phyloP scores from a whole-genome alignment of 2,113 vertebrate genomes.

The Ornithorhynchus anatinus region DNA sequence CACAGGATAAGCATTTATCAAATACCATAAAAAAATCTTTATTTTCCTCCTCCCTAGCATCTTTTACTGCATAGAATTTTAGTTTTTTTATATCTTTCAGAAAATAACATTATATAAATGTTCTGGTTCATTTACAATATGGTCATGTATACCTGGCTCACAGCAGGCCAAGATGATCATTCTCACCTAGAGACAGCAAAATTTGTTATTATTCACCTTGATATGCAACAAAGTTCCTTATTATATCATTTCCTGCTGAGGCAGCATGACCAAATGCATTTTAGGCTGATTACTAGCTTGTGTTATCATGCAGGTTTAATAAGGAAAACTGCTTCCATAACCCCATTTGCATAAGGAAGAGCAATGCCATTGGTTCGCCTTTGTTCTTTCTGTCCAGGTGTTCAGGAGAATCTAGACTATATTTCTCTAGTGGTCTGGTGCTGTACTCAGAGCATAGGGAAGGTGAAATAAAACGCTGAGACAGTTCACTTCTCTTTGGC shows the following conservation, averaged over 20 bases:
- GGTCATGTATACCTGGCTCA: constrained; percentile 6
- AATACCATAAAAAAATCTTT: not conserved
- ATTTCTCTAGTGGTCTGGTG: no score
- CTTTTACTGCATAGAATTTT: no score
- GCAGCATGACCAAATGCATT: constrained; percentile 3
- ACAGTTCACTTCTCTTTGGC: no score
- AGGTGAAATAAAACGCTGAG: no score
- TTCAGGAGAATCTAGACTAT: no score
- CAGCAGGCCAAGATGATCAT: constrained; percentile 20
- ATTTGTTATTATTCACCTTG: not conserved
- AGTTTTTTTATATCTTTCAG: not conserved
- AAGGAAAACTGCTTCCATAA: not conserved
- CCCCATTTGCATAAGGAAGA: not conserved
- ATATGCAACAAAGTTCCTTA: constrained; percentile 4
- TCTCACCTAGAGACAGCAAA: constrained; percentile 24
- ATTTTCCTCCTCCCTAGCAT: not conserved
- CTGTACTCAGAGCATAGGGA: no score
- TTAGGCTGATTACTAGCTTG: not conserved
- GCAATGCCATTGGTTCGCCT: not conserved
- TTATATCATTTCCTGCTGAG: not conserved
- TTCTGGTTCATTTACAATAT: constrained; percentile 13
- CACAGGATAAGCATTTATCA: no score
- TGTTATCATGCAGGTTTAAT: not conserved
- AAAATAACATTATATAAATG: constrained; percentile 7
- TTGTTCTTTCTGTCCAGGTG: no score